Base-by-base conservation (phyloP, 2,888 invertebrate genomes). In the Thecophora atra region DNA sequence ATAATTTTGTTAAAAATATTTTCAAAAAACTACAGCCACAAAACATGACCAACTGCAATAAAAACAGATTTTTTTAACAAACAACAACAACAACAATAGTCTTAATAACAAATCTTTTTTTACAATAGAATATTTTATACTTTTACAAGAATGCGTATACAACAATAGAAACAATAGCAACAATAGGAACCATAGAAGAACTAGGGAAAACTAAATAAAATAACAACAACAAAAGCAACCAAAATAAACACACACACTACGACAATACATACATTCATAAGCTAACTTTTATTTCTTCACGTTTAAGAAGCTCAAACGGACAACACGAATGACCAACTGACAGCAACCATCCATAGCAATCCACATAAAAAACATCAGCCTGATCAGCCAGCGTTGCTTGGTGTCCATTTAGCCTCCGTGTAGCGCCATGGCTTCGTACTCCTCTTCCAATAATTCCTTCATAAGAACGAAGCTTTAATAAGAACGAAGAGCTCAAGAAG, bases 111-210 rank as follows among this genome's bases (percentile, higher is more conserved):
- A 15, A 62, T 60, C 5, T 47, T 63, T 17, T 64, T 64, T 64
- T 64, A 64, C 64, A 64, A 64, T 64, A 64, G 64, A 19, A 26
- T 21, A 64, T 24, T 11, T 64, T 63, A 63, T 64, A 64, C 37
- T 37, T 64, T 64, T 64, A 64, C 64, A 64, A 64, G 37, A 37
- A 56, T 56, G 24, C 26, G 63, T 63, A n/a, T n/a, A 65, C 69
- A 63, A 63, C 64, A 56, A 19, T 30, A 70, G 8, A 24, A 42
- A 30, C 63, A 70, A 54, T 63, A 70, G 37, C 28, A 52, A 52
- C 63, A 65, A 44, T 56, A 56, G 37, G 52, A 73, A 72, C 70
- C 69, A 73, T 70, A 72, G n/a, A 5, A 47, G 30, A 30, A 60
- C 28, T 63, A 63, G 58, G 68, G 60, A 58, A 56, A n/a, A n/a